phyloP scores from a whole-genome alignment of 2,888 invertebrate genomes.

The Seira sanloemensis region DNA sequence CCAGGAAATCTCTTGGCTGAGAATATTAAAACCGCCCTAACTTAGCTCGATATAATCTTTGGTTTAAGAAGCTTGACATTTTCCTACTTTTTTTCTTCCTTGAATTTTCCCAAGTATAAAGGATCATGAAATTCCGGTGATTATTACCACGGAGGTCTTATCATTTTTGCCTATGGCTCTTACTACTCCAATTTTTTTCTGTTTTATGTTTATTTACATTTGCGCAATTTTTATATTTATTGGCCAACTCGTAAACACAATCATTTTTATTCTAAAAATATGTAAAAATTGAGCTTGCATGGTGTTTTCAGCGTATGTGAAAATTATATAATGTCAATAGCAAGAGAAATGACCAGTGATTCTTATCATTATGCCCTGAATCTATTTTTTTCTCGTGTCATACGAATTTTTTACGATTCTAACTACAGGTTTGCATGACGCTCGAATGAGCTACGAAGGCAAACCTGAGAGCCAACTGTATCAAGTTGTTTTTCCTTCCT shows the following conservation, averaged over 20 bases:
- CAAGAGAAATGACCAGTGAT: constrained; percentile 43
- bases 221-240: neutral
- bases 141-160: constrained; percentile 44
- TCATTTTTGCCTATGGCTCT: constrained; percentile 44
- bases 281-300: neutral
- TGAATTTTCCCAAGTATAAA: neutral
- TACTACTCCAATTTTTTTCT: neutral
- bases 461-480: constrained; percentile 1
- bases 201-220: neutral
- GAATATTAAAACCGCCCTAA: no score
- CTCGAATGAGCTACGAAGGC: neutral
- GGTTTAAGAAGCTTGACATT: no score
- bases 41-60: no score
- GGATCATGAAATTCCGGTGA: constrained; percentile 55
- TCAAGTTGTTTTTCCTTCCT: constrained; percentile 23
- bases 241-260: neutral
- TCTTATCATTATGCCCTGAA: constrained; percentile 51
- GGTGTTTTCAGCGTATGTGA: constrained; percentile 46
- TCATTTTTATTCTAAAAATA: neutral
- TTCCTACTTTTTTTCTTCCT: no score
- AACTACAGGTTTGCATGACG: constrained; percentile 57
- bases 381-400: constrained; percentile 15
- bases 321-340: constrained; percentile 53
- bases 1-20: neutral
- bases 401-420: constrained; percentile 36